phyloP scores from a whole-genome alignment of 2,113 vertebrate species.

The cat (Felis catus) region DNA sequence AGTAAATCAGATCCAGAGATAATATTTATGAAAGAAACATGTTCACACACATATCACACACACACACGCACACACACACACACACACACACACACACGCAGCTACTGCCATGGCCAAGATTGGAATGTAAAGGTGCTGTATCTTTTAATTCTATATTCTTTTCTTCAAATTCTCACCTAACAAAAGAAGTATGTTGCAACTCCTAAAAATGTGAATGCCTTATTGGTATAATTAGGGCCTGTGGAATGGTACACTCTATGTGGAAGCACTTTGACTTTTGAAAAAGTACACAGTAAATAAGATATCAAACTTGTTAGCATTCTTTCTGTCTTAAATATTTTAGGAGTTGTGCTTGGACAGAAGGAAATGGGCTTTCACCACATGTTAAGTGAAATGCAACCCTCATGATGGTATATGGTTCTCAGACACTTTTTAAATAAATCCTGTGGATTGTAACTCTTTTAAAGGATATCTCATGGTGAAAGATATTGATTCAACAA shows the following conservation, averaged over 20 bases:
- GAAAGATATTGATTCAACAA: constrained; percentile 38
- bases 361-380: background rate
- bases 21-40: background rate
- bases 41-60: background rate
- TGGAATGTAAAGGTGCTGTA: background rate
- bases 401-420: background rate
- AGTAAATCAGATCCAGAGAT: background rate
- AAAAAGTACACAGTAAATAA: background rate
- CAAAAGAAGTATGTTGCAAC: background rate
- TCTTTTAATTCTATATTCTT: background rate
- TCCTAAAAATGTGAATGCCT: constrained; percentile 35
- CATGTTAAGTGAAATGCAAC: constrained; percentile 18
- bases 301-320: background rate
- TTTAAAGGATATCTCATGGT: background rate
- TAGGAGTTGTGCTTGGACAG: background rate
- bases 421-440: constrained; percentile 27
- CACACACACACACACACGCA: background rate
- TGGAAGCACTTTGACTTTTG: constrained; percentile 34
- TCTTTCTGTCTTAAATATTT: constrained; percentile 40
- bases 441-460: background rate
- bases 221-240: background rate
- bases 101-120: background rate
- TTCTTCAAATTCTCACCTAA: background rate
- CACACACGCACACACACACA: background rate
- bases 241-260: background rate